Evolutionary conservation across 2,113 vertebrate genomes (phyloP).

Genomic region (Sinocyclocheilus grahami): DNA sequence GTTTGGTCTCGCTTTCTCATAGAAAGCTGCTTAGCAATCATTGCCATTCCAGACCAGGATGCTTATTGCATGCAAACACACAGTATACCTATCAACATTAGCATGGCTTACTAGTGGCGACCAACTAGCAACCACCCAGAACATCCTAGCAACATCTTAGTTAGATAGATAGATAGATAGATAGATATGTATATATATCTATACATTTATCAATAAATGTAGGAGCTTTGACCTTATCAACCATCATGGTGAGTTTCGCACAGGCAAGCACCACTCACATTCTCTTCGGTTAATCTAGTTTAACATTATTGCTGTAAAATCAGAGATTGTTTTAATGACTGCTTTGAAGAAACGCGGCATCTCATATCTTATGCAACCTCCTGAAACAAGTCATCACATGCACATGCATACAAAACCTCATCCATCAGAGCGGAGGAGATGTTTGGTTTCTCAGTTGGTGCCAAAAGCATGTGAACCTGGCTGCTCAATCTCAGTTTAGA

Average conservation of each 20-base stretch:
- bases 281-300: slow-evolving; percentile 1
- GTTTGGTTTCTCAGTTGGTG: neutral
- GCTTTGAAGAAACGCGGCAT: neutral
- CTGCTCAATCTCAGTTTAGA: slow-evolving; percentile 32
- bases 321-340: slow-evolving; percentile 16
- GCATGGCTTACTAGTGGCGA: neutral
- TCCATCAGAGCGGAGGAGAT: slow-evolving; percentile 15
- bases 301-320: neutral
- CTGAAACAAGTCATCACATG: slow-evolving; percentile 25
- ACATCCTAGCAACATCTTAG: neutral
- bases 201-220: too few species aligned
- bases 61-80: neutral
- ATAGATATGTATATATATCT: too few species aligned
- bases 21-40: slow-evolving; percentile 8
- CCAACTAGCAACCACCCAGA: neutral
- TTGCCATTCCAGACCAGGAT: neutral
- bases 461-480: slow-evolving; percentile 36
- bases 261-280: neutral
- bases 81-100: neutral
- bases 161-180: too few species aligned
- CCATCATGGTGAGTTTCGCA: neutral
- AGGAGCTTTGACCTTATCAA: too few species aligned
- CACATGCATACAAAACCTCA: slow-evolving; percentile 25
- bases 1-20: slow-evolving; percentile 5
- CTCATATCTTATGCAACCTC: slow-evolving; percentile 45